Percentiles rank a stretch among this genome's conserved stretches.
Evolutionary conservation across 2,113 vertebrate genomes (phyloP).

Genomic region (Columba livia): DNA sequence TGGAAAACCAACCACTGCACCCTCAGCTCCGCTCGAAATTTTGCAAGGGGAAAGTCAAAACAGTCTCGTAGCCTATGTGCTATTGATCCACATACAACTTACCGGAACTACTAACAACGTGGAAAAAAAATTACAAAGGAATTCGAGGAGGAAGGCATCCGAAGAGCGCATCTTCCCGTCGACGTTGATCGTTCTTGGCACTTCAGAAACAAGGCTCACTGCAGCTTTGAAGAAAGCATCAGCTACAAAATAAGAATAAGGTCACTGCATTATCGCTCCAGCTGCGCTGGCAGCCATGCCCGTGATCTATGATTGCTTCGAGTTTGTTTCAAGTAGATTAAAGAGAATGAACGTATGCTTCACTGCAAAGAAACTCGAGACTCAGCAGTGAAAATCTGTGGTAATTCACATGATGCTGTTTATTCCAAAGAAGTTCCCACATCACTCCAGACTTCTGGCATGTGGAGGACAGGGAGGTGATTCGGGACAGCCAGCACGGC

Average conservation of each 20-base stretch:
- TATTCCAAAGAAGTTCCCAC: neutral
- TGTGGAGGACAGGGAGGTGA: too few relatives aligned
- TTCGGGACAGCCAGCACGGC: too few relatives aligned
- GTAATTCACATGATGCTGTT: neutral
- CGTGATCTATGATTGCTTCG: neutral
- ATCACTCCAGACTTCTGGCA: neutral
- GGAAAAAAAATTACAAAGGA: constrained; percentile 93
- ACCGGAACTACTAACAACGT: constrained; percentile 92
- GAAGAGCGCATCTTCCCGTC: constrained; percentile 93
- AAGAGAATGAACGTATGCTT: neutral
- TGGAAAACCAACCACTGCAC: neutral
- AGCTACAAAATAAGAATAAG: constrained; percentile 73
- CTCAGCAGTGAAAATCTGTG: neutral
- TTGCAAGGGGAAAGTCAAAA: neutral
- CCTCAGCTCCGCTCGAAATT: neutral
- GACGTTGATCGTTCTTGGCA: constrained; percentile 89
- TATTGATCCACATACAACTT: constrained; percentile 7
- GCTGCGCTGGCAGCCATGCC: neutral
- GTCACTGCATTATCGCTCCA: neutral
- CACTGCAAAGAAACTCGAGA: neutral
- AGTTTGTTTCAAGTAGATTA: neutral
- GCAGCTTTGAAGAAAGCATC: constrained; percentile 96
- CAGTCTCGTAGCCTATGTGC: neutral
- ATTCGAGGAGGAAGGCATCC: constrained; percentile 90
- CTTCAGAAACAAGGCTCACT: constrained; percentile 89